phyloP scores from a whole-genome alignment of 2,113 vertebrate genomes.

The Corvus cornix region DNA sequence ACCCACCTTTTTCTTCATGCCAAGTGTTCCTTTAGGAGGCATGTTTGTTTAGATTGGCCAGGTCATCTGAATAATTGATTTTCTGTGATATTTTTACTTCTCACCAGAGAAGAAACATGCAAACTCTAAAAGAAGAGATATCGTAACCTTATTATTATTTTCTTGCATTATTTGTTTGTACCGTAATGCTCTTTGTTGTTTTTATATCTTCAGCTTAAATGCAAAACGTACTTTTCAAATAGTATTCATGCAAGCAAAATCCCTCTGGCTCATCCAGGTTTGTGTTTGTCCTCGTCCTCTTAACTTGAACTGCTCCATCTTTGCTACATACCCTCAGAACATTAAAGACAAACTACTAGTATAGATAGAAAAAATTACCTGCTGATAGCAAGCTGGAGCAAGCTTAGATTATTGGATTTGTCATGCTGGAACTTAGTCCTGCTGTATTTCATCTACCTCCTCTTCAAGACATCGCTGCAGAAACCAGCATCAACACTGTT shows the following conservation, averaged over 20 bases:
- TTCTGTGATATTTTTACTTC: neutral
- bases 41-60: neutral
- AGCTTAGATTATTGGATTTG: neutral
- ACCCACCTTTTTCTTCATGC: neutral
- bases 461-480: neutral
- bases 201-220: neutral
- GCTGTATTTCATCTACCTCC: neutral
- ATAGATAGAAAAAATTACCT: neutral
- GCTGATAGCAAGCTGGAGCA: neutral
- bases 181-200: neutral
- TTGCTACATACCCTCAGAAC: neutral
- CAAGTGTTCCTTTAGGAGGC: neutral
- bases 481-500: neutral
- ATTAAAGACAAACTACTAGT: neutral
- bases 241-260: neutral
- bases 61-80: neutral
- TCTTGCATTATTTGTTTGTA: neutral
- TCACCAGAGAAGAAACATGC: neutral
- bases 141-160: neutral
- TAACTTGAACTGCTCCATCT: neutral
- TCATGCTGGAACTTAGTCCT: neutral
- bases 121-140: neutral
- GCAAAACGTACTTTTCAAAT: neutral
- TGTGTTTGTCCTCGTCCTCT: neutral
- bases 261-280: neutral